Percentiles rank a stretch among this genome's conserved stretches.
Conservation (phyloP, 2,888 invertebrate genomes). For the Ecliptopera silaceata region DNA sequence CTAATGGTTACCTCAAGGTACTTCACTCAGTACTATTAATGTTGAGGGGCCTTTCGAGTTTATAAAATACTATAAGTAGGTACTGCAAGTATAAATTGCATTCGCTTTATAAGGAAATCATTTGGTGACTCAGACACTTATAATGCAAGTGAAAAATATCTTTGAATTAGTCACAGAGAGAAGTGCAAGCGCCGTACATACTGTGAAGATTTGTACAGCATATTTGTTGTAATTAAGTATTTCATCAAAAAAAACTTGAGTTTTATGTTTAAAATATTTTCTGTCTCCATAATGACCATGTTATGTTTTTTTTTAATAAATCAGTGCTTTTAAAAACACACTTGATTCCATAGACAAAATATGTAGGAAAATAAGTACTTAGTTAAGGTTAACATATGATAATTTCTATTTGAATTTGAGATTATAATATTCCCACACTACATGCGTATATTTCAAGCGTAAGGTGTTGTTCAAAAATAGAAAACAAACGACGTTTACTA, state of each 20-base stretch:
- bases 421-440: not conserved
- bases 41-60: conserved; percentile 46
- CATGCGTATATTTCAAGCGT: conserved; percentile 1
- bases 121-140: conserved; percentile 42
- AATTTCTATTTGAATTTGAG: too few species aligned
- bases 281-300: too few species aligned
- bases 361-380: too few species aligned
- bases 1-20: conserved; percentile 48
- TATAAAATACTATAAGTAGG: conserved; percentile 46
- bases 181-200: too few species aligned
- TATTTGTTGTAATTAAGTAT: too few species aligned
- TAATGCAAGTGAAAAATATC: conserved; percentile 41
- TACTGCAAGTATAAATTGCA: conserved; percentile 43
- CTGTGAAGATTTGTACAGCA: too few species aligned
- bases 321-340: too few species aligned
- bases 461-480: not conserved
- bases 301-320: too few species aligned
- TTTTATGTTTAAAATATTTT: too few species aligned
- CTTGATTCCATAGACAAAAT: too few species aligned
- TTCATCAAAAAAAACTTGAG: too few species aligned
- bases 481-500: not conserved
- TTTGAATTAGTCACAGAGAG: conserved; percentile 34
- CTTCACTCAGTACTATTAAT: conserved; percentile 48
- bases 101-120: conserved; percentile 44
- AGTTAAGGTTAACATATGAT: too few species aligned